Evolutionary conservation across 2,888 invertebrate species (phyloP).

Genomic region (Eristalinus aeneus): DNA sequence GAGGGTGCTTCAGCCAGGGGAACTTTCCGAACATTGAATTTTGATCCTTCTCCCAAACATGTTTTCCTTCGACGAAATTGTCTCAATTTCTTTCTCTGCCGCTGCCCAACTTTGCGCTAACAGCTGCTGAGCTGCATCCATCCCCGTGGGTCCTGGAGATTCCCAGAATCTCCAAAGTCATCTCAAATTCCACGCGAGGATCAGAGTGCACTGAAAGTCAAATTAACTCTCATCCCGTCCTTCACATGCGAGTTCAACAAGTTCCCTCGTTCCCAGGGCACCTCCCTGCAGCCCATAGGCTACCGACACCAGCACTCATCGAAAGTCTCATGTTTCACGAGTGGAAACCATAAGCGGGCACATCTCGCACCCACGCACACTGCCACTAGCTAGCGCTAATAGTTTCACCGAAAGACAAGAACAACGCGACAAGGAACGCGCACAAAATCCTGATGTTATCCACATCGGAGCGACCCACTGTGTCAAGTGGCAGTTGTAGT

Average conservation of each 20-base stretch:
- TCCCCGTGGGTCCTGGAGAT: not conserved
- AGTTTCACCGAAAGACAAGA: not conserved
- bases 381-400: not conserved
- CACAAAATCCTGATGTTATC: slow-evolving; percentile 57
- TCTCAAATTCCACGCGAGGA: not conserved
- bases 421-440: not conserved
- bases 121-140: no score
- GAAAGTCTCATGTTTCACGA: slow-evolving; percentile 1
- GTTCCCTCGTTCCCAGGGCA: not conserved
- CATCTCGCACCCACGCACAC: slow-evolving; percentile 2
- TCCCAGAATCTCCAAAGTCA: not conserved
- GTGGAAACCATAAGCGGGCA: slow-evolving; percentile 13
- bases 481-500: slow-evolving; percentile 58
- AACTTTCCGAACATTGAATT: no score
- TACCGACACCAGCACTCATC: not conserved
- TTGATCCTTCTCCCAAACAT: no score
- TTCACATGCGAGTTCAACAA: not conserved
- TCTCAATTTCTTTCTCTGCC: no score
- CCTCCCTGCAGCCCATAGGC: not conserved
- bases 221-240: not conserved
- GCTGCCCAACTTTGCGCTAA: no score
- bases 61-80: not conserved
- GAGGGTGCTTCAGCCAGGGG: no score
- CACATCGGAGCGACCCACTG: slow-evolving; percentile 35
- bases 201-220: not conserved